Evolutionary conservation across 2,888 invertebrate species (phyloP).

Genomic region (Sminthurides aquaticus): DNA sequence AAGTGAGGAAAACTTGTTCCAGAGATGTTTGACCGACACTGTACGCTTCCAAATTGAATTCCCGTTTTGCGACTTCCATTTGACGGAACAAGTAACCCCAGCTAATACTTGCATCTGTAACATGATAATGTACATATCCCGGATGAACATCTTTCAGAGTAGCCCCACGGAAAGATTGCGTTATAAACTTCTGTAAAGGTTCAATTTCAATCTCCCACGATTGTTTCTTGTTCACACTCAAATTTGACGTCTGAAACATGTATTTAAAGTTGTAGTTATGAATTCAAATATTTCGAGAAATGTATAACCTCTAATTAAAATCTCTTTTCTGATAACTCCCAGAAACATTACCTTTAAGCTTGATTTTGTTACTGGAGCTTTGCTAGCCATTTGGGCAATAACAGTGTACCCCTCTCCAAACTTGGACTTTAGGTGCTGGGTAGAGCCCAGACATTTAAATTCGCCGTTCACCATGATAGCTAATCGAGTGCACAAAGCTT

Average conservation of each 20-base stretch:
- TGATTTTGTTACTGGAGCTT: no score
- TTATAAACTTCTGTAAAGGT: slow-evolving; percentile 23
- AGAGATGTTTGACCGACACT: no score
- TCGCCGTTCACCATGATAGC: slow-evolving; percentile 74
- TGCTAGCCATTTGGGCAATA: slow-evolving; percentile 13
- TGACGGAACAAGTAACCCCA: slow-evolving; percentile 64
- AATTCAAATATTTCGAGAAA: no score
- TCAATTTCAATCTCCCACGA: slow-evolving; percentile 27
- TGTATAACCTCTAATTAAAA: no score
- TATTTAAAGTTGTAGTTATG: no score
- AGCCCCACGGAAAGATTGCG: slow-evolving; percentile 25
- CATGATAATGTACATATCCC: slow-evolving; percentile 49
- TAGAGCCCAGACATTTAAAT: slow-evolving; percentile 65
- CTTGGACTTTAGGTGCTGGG: slow-evolving; percentile 68
- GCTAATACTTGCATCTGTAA: slow-evolving; percentile 49
- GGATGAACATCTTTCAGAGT: slow-evolving; percentile 39
- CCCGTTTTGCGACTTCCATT: slow-evolving; percentile 48
- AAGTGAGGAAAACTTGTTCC: slow-evolving; percentile 52
- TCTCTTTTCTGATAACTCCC: no score
- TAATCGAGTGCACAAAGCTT: slow-evolving; percentile 50
- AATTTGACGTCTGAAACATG: slow-evolving; percentile 3
- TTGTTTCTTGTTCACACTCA: background rate
- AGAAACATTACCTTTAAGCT: no score
- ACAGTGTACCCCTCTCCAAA: slow-evolving; percentile 60
- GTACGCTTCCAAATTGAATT: slow-evolving; percentile 64